Evolutionary conservation across 2,113 vertebrate genomes (phyloP), one percentile per base, ranked within the genome.

Genomic region (Syrmaticus mikado): DNA sequence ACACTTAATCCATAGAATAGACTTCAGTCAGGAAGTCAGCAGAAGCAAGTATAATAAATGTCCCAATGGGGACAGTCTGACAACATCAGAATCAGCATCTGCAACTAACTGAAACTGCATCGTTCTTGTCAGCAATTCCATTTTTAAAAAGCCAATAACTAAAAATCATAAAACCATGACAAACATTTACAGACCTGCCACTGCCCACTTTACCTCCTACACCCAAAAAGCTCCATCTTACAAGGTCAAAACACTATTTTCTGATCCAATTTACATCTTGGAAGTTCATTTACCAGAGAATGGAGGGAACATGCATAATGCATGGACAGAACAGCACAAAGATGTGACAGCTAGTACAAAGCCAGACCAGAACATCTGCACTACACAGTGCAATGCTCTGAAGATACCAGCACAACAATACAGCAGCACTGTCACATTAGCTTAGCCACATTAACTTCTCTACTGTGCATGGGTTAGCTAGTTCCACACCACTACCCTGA

Each of bases 381-480:
- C 57, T 34, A 30, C 10, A 5, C 53, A 55, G 57, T 1, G 30
- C n/a, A 53, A 17, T 1, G 41, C 58, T 67, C 0, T 46, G 73
- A 24, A 87, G 18, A 9, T 0, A 6, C 17, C 1, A 71, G 36
- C 46, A 32, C 22, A 40, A 17, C 24, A 24, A 34, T 27, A 48
- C 18, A 70, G n/a, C 45, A 27, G 46, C 5, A 32, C 75, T 64
- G 46, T 46, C 78, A 45, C 40, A 3, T n/a, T 5, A 30, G 10
- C 38, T 87, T 1, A 27, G 13, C 41, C 48, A 50, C 57, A 27
- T 4, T 6, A 57, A 4, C 22, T 41, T 46, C 34, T 8, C 46
- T n/a, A 7, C 13, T 48, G 30, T 9, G 40, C 68, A 36, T 0
- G 0, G 41, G 10, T 9, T 8, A 45, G 58, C 0, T 14, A 34